Conservation (phyloP, 37 sponge, comb jelly and placozoan genomes). For the Eunapius fragilis region DNA sequence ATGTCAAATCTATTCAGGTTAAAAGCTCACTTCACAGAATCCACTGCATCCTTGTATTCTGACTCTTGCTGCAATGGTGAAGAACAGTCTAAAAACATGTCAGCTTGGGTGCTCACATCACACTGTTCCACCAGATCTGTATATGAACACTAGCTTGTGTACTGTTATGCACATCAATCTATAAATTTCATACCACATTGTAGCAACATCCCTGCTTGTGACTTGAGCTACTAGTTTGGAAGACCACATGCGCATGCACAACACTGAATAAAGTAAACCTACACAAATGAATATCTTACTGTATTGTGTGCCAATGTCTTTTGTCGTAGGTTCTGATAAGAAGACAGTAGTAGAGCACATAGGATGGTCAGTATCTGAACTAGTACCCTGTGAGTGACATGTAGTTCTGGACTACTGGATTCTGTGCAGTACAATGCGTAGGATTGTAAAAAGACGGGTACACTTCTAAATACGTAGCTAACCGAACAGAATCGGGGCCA, state of each 20-base stretch:
- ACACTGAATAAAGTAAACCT: background rate
- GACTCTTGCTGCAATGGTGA: constrained; percentile 8
- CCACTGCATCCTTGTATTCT: background rate
- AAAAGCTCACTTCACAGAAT: background rate
- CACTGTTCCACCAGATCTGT: background rate
- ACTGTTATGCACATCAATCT: background rate
- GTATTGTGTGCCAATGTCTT: background rate
- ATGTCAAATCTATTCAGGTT: background rate
- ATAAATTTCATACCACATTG: background rate
- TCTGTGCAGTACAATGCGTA: background rate
- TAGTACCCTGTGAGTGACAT: background rate
- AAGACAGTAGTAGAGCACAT: background rate
- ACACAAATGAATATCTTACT: background rate
- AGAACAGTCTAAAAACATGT: constrained; percentile 6
- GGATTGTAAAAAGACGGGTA: background rate
- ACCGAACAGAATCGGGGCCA: background rate
- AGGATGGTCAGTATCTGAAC: background rate
- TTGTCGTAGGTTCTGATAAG: background rate
- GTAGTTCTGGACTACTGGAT: background rate
- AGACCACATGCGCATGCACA: background rate
- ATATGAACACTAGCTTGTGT: background rate
- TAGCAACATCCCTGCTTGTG: background rate
- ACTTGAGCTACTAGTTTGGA: background rate
- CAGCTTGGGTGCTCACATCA: constrained; percentile 10
- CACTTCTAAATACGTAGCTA: background rate